phyloP scores from a whole-genome alignment of 2,888 invertebrate species.

The Dryococelus australis region DNA sequence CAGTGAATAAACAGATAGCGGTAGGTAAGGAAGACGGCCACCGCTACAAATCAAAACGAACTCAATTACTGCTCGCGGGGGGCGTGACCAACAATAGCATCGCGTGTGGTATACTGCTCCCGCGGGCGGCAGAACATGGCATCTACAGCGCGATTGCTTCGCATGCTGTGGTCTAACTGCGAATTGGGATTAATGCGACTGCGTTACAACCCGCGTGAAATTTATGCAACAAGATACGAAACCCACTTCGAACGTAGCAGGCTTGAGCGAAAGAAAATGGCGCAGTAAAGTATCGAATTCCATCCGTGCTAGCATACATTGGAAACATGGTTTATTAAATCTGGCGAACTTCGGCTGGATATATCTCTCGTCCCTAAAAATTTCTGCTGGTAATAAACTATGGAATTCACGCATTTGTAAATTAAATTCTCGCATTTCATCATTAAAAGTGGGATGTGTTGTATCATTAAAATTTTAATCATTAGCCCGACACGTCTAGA shows the following conservation, averaged over 20 bases:
- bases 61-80: background rate
- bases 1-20: background rate
- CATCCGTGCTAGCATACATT: background rate
- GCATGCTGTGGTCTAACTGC: background rate
- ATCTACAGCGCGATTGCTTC: background rate
- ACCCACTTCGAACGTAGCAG: background rate
- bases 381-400: no score
- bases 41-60: constrained; percentile 3
- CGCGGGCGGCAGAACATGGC: background rate
- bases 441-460: no score
- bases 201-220: background rate
- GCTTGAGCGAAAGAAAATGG: background rate
- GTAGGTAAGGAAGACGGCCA: background rate
- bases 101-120: background rate
- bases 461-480: no score
- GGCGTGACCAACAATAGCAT: background rate
- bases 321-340: no score
- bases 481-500: no score
- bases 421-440: no score
- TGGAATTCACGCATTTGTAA: no score
- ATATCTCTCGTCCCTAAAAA: no score
- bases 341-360: no score
- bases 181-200: background rate
- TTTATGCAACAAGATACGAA: background rate
- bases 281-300: background rate